Evolutionary conservation across 2,113 vertebrate species (phyloP).

Genomic region (Eidolon helvum): DNA sequence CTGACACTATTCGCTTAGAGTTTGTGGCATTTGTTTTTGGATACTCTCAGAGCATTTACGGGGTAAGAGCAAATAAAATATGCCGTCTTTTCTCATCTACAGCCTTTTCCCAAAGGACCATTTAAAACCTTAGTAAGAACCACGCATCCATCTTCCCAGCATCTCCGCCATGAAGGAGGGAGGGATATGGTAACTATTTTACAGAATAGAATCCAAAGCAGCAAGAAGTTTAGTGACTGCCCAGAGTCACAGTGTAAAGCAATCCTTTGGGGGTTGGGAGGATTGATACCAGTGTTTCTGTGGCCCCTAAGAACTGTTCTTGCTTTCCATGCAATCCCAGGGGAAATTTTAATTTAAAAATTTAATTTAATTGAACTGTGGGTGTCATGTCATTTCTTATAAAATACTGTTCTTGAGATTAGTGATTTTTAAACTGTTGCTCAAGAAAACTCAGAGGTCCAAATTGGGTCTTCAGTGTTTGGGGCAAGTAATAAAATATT

Average conservation of each 20-base stretch:
- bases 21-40: conserved; percentile 60
- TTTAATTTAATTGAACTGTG: not conserved
- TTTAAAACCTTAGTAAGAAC: not conserved
- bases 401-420: not conserved
- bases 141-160: not conserved
- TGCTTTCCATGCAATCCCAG: not conserved
- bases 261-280: not conserved
- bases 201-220: not conserved
- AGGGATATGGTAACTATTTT: not conserved
- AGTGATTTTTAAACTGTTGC: not conserved
- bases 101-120: conserved; percentile 26
- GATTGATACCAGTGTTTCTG: not conserved
- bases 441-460: not conserved
- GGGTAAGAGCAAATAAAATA: conserved; percentile 21
- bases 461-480: not conserved
- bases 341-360: not conserved
- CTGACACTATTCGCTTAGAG: conserved; percentile 54
- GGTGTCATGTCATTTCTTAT: not conserved
- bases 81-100: not conserved
- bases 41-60: conserved; percentile 39
- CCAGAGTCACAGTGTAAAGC: not conserved
- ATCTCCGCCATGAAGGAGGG: not conserved
- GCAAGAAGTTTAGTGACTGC: not conserved
- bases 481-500: not conserved
- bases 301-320: not conserved